Conservation (phyloP, 2,888 invertebrate species). For the Seira sanloemensis region DNA sequence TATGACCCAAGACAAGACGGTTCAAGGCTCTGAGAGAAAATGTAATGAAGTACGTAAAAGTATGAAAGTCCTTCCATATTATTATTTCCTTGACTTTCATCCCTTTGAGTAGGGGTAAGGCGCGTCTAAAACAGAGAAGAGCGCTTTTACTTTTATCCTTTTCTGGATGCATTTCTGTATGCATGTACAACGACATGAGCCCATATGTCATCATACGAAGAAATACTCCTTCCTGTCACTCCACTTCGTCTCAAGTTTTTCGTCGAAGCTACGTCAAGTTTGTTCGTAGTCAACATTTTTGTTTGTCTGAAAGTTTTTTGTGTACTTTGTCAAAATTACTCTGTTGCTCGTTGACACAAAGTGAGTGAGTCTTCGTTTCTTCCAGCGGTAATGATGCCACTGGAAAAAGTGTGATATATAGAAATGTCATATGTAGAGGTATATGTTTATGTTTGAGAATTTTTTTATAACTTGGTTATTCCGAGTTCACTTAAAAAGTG, state of each 20-base stretch:
- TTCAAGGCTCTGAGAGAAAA: too few relatives aligned
- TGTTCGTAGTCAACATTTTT: conserved; percentile 43
- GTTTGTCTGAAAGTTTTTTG: conserved; percentile 47
- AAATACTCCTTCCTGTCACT: not conserved
- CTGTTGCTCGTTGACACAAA: conserved; percentile 39
- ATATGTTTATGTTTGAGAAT: not conserved
- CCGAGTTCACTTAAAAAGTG: not conserved
- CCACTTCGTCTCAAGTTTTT: not conserved
- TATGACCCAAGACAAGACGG: too few relatives aligned
- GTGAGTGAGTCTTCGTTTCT: too few relatives aligned
- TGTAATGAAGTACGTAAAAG: conserved; percentile 44
- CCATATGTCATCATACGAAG: conserved; percentile 32
- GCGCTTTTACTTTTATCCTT: not conserved
- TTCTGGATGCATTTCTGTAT: too few relatives aligned
- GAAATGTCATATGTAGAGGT: not conserved
- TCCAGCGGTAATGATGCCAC: too few relatives aligned
- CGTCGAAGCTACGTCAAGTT: not conserved
- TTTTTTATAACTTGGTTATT: not conserved
- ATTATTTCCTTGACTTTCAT: too few relatives aligned
- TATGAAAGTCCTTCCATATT: too few relatives aligned
- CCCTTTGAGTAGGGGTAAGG: too few relatives aligned
- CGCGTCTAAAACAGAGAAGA: too few relatives aligned
- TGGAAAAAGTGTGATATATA: not conserved
- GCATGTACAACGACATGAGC: too few relatives aligned
- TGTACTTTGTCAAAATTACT: conserved; percentile 60